Evolutionary conservation across 37 sponge, comb jelly and placozoan genomes (phyloP).

Genomic region (Geodia barretti): DNA sequence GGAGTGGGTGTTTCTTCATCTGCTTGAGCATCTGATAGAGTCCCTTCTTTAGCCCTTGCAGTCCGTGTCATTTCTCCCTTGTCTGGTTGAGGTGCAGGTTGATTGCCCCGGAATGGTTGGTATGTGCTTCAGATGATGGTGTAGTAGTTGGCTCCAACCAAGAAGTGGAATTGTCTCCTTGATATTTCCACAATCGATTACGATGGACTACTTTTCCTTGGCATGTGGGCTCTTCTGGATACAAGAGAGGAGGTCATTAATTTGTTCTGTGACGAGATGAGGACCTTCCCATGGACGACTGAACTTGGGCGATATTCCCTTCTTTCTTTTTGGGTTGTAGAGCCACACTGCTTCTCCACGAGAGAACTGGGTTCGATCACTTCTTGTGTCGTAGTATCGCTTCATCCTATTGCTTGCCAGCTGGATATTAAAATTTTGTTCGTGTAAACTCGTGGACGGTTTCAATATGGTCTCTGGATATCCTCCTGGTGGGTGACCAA

Average conservation of each 20-base stretch:
- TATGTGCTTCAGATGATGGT: too few relatives aligned
- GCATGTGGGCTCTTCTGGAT: background rate
- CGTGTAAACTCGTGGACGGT: background rate
- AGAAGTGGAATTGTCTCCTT: too few relatives aligned
- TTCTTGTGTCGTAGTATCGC: background rate
- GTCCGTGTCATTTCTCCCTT: too few relatives aligned
- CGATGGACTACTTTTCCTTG: background rate
- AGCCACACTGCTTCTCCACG: background rate
- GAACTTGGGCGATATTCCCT: background rate
- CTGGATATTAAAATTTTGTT: background rate
- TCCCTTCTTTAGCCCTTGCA: too few relatives aligned
- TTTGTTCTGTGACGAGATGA: background rate
- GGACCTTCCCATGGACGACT: background rate
- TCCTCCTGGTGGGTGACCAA: slow-evolving; percentile 21
- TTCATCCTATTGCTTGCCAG: background rate
- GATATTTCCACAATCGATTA: background rate
- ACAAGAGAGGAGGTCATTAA: background rate
- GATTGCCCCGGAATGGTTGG: too few relatives aligned
- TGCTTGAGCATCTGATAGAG: too few relatives aligned
- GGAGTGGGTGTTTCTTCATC: too few relatives aligned
- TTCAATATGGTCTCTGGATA: background rate
- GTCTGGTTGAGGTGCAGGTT: too few relatives aligned
- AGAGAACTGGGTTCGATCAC: background rate
- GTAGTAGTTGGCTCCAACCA: too few relatives aligned
- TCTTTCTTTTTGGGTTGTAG: background rate